phyloP scores from a whole-genome alignment of 1,140 invertebrate genomes.

The Drosophila arizonae region DNA sequence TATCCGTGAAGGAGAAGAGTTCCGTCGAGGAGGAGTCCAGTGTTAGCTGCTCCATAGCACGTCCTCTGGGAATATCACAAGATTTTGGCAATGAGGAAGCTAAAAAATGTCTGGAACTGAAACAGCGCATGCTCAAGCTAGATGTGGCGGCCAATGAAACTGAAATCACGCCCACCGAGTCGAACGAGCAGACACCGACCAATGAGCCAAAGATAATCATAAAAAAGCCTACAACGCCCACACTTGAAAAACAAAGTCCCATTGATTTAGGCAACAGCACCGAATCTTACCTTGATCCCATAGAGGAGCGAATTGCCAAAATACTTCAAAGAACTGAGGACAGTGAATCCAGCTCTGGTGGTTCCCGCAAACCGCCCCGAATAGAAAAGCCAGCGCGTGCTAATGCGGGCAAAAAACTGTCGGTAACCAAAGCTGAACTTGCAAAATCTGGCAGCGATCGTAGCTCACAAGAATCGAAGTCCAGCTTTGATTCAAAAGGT shows the following conservation, averaged over 20 bases:
- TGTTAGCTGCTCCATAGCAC: conserved; percentile 90
- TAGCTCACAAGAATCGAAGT: conserved; percentile 84
- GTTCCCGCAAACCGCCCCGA: conserved; percentile 67
- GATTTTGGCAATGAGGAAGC: conserved; percentile 86
- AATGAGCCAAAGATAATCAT: conserved; percentile 66
- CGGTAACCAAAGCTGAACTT: conserved; percentile 54
- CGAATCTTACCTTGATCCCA: conserved; percentile 75
- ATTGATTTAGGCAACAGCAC: conserved; percentile 84
- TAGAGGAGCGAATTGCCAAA: conserved; percentile 77
- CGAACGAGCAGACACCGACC: conserved; percentile 65
- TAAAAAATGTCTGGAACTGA: conserved; percentile 83
- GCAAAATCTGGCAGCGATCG: conserved; percentile 79
- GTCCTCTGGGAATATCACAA: conserved; percentile 89
- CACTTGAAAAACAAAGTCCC: conserved; percentile 85
- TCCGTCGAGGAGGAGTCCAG: conserved; percentile 90
- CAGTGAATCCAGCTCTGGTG: conserved; percentile 80
- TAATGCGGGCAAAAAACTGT: conserved; percentile 70
- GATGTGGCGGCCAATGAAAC: conserved; percentile 56
- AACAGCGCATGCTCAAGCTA: conserved; percentile 75
- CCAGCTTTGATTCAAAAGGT: conserved; percentile 85
- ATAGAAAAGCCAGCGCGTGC: conserved; percentile 77
- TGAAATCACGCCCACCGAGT: conserved; percentile 52
- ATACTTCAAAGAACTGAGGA: conserved; percentile 72
- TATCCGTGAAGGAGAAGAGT: conserved; percentile 85
- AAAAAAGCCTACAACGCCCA: conserved; percentile 85